Evolutionary conservation across 2,888 invertebrate genomes (phyloP).

Genomic region (Nymphalis urticae): DNA sequence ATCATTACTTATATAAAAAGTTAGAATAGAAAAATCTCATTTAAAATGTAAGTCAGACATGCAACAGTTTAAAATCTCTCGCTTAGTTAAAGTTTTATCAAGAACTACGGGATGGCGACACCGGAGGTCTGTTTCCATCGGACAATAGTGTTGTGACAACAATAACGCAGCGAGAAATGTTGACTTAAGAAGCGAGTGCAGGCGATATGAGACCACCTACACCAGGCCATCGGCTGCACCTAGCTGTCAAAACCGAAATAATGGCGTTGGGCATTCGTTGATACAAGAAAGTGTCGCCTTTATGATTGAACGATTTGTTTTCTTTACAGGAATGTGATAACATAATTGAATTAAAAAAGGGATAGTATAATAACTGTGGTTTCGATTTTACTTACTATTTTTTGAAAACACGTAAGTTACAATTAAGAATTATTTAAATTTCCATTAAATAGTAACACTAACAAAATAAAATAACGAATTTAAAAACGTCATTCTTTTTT

Average conservation of each 20-base stretch:
- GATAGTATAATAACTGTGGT: too few relatives aligned
- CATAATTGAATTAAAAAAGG: constrained; percentile 3
- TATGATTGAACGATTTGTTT: constrained; percentile 54
- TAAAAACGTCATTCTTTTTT: neutral
- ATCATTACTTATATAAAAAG: too few relatives aligned
- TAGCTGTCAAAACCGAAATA: constrained; percentile 57
- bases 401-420: too few relatives aligned
- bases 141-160: constrained; percentile 63
- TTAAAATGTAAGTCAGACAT: neutral
- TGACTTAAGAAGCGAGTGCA: constrained; percentile 42
- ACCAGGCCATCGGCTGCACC: constrained; percentile 50
- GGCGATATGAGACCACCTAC: constrained; percentile 64
- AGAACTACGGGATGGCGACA: constrained; percentile 22
- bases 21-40: too few relatives aligned
- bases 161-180: constrained; percentile 63
- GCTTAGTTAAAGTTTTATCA: constrained; percentile 7
- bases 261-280: constrained; percentile 49
- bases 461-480: neutral
- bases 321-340: constrained; percentile 18
- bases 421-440: too few relatives aligned
- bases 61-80: neutral
- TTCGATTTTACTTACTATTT: too few relatives aligned
- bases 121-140: constrained; percentile 52
- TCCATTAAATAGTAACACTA: too few relatives aligned
- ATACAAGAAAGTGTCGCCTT: constrained; percentile 46